Conservation (phyloP, 2,113 vertebrate species). For the Tychaedon coryphoeus region DNA sequence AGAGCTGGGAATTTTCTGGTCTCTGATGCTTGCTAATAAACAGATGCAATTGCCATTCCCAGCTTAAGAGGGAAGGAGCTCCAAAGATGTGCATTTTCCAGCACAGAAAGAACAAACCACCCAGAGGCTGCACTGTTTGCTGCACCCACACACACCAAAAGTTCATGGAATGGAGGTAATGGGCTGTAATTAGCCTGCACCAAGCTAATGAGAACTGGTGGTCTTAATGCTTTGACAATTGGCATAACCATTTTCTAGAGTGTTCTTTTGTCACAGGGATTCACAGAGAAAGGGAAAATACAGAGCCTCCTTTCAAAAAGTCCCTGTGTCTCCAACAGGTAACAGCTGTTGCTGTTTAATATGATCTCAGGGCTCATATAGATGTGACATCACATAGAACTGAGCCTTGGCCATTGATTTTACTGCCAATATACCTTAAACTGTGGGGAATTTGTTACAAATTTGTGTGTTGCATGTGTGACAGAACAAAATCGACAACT, state of each 20-base stretch:
- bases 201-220: neutral
- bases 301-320: neutral
- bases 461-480: constrained; percentile 40
- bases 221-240: neutral
- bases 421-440: constrained; percentile 68
- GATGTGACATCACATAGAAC: constrained; percentile 66
- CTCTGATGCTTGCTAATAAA: neutral
- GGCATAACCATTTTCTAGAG: neutral
- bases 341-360: constrained; percentile 71
- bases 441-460: constrained; percentile 64
- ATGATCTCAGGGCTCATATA: constrained; percentile 52
- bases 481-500: constrained; percentile 50
- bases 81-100: neutral
- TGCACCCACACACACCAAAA: neutral
- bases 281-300: neutral
- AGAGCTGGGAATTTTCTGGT: neutral
- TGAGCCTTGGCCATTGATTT: constrained; percentile 56
- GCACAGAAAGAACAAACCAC: neutral
- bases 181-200: neutral
- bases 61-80: neutral
- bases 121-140: neutral
- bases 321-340: constrained; percentile 37
- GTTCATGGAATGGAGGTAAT: neutral
- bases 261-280: constrained; percentile 13
- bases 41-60: neutral